Evolutionary conservation across 2,888 invertebrate genomes (phyloP), one percentile per base, ranked within the genome.

Genomic region (Bellardia pandia): DNA sequence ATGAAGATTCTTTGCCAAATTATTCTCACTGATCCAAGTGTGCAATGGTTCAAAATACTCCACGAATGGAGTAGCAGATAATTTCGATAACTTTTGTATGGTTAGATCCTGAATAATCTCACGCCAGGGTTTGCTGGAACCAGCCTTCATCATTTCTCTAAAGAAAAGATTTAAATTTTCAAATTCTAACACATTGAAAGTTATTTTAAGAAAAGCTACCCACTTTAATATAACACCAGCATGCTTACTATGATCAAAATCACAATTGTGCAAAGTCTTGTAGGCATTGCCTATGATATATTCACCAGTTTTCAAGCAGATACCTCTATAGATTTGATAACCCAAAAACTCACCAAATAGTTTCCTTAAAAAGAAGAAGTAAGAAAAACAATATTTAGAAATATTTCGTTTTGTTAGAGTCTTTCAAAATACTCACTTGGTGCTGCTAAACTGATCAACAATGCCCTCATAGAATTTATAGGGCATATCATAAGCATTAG

Each of bases 291-390:
- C 88, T 11, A 88, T 88, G 11, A 88, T 85, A 58, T 84, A 95
- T 90, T 96, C 94, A 0, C 95, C 95, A 42, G 96, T 96, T 89
- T 94, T 94, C 75, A 94, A 94, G 86, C 96, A 96, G 11, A 96
- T 93, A 0, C 95, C 94, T 89, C 95, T 94, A 91, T 96, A 96
- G 90, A 96, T 89, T 86, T 91, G 90, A 89, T 91, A 91, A 93
- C 98, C 97, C 56, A 98, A 94, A 45, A 98, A 95, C 92, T 95
- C 96, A 62, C 96, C 96, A 37, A 97, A 95, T 92, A 96, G 96
- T 92, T 96, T 96, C 90, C 96, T 95, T 94, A 14, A 33, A 45
- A 13, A 81, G 4, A 7, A 14, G 40, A 16, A 2, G 14, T 3
- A 9, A 33, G 30, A 14, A 7, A 3, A 45, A 66, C 14, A 0